These are phyloP conservation scores for Phacellophora camtschatica DNA, from an alignment of 30 jellyfish, hydroid and myxozoan genomes.

Conservation along the genomic window DNA sequence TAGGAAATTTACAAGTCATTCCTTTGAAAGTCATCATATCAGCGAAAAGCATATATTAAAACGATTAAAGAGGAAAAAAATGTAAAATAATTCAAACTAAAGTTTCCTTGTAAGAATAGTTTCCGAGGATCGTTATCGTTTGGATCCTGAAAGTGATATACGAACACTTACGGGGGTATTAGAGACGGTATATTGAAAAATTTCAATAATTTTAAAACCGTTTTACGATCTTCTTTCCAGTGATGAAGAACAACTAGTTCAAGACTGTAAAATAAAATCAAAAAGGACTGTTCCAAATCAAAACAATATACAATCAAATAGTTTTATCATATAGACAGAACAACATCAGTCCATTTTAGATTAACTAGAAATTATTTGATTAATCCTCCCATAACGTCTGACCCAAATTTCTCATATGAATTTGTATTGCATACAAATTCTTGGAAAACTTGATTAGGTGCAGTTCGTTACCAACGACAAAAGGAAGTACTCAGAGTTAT, in stretches of 20 bases:
- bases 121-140: slow-evolving; percentile 10
- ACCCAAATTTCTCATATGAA: neutral
- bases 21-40: neutral
- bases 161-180: slow-evolving; percentile 2
- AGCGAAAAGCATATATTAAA: neutral
- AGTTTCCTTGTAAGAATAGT: slow-evolving; percentile 33
- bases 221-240: neutral
- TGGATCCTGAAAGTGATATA: slow-evolving; percentile 6
- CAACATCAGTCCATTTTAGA: neutral
- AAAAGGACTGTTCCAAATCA: too few species aligned
- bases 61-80: neutral
- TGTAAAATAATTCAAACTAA: neutral
- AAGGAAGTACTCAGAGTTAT: too few species aligned
- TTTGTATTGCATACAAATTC: neutral
- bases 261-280: too few species aligned
- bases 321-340: neutral
- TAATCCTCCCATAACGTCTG: neutral
- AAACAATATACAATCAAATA: neutral
- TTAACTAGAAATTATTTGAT: neutral
- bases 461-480: too few species aligned
- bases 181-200: slow-evolving; percentile 4
- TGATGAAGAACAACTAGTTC: neutral
- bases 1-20: slow-evolving; percentile 8
- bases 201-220: slow-evolving; percentile 35
- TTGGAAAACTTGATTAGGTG: too few species aligned